Conservation (phyloP, 2,888 invertebrate genomes). For the Heliconius cydno region DNA sequence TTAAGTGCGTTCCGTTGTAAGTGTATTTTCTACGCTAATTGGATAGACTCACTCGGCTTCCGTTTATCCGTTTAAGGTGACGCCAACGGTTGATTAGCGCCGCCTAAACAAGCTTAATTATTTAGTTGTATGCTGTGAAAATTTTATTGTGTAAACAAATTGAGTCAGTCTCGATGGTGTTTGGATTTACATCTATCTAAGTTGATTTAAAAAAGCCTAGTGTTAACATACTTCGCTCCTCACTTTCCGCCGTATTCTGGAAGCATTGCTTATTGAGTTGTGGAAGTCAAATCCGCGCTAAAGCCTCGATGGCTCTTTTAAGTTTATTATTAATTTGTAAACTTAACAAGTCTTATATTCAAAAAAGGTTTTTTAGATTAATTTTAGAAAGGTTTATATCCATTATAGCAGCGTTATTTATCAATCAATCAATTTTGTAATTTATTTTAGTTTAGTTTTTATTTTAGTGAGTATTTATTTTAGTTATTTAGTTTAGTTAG, state of each 20-base stretch:
- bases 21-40: slow-evolving; percentile 73
- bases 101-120: slow-evolving; percentile 54
- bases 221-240: no score
- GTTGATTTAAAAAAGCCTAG: no score
- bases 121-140: slow-evolving; percentile 27
- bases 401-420: not conserved
- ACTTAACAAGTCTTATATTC: not conserved
- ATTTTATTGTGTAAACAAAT: slow-evolving; percentile 32
- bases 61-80: slow-evolving; percentile 78
- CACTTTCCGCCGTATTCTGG: no score
- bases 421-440: not conserved
- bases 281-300: no score
- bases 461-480: no score
- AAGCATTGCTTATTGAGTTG: no score
- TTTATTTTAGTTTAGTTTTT: not conserved
- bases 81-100: slow-evolving; percentile 73
- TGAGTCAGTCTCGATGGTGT: not conserved
- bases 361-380: not conserved
- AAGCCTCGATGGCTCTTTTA: no score
- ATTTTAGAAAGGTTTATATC: not conserved
- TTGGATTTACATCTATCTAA: not conserved
- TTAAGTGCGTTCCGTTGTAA: slow-evolving; percentile 77
- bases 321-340: not conserved
- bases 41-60: slow-evolving; percentile 73
- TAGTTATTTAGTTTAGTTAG: no score